Conservation (phyloP, 2,888 invertebrate species). For the Andrena camellia region DNA sequence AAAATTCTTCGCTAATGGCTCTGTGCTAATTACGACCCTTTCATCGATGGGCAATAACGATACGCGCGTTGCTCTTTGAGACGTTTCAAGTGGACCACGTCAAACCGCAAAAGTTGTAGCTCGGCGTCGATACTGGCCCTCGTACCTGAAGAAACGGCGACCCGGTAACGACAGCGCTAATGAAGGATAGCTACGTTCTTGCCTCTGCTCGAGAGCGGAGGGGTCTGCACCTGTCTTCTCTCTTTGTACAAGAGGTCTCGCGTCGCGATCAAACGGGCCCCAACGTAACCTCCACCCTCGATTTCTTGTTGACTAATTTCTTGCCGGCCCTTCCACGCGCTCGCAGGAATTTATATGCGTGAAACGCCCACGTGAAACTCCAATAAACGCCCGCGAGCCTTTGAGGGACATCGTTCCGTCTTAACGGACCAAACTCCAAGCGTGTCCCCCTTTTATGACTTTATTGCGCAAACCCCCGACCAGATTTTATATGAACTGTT, state of each 20-base stretch:
- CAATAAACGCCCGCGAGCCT: constrained; percentile 48
- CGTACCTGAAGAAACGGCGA: constrained; percentile 65
- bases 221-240: constrained; percentile 75
- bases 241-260: constrained; percentile 47
- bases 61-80: neutral
- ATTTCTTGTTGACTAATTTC: constrained; percentile 64
- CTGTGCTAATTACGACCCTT: constrained; percentile 6
- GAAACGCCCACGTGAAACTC: constrained; percentile 55
- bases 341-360: constrained; percentile 59
- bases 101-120: constrained; percentile 7
- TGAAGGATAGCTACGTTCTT: constrained; percentile 81
- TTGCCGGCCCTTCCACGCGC: constrained; percentile 50
- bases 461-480: constrained; percentile 62
- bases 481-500: constrained; percentile 52
- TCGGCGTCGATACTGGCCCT: constrained; percentile 25
- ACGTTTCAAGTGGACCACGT: constrained; percentile 12
- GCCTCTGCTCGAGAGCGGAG: constrained; percentile 57
- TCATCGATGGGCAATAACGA: neutral
- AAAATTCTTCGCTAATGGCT: constrained; percentile 11
- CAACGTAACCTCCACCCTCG: constrained; percentile 47
- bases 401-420: neutral
- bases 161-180: constrained; percentile 81
- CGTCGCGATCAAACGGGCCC: constrained; percentile 17
- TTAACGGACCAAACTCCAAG: constrained; percentile 32
- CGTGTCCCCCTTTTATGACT: constrained; percentile 69